These are phyloP conservation scores for Nycticebus coucang DNA, from an alignment of 2,113 vertebrate species.

Conservation along the genomic window DNA sequence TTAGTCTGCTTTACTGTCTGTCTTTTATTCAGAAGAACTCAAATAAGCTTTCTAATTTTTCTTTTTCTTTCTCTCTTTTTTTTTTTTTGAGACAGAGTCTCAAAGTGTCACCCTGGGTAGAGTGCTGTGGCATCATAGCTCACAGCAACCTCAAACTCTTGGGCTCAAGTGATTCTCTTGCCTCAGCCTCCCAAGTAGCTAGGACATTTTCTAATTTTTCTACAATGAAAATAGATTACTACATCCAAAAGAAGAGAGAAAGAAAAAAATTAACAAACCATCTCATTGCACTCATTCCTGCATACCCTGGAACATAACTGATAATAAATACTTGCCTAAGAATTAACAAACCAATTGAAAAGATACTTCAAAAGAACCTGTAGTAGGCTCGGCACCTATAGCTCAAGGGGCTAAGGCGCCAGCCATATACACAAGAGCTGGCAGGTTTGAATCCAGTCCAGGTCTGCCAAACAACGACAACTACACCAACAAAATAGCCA, in stretches of 20 bases:
- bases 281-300: neutral
- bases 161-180: too few species aligned
- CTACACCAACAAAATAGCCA: too few species aligned
- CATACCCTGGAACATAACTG: neutral
- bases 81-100: too few species aligned
- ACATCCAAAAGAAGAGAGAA: neutral
- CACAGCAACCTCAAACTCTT: too few species aligned
- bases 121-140: too few species aligned
- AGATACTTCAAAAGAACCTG: neutral
- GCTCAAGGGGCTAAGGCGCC: too few species aligned
- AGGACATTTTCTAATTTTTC: neutral
- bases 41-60: conserved; percentile 7
- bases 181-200: too few species aligned
- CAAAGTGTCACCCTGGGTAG: too few species aligned
- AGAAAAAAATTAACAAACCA: neutral
- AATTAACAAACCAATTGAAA: neutral
- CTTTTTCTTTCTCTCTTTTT: neutral
- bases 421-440: too few species aligned
- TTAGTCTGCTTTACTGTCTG: conserved; percentile 7
- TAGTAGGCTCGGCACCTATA: neutral
- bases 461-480: too few species aligned
- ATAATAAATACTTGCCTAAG: neutral
- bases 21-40: too few species aligned
- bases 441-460: too few species aligned
- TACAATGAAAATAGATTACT: conserved; percentile 1